Evolutionary conservation across 2,797 vertebrate genomes (phyloP).

Genomic region (Rhadinocentrus ornatus): DNA sequence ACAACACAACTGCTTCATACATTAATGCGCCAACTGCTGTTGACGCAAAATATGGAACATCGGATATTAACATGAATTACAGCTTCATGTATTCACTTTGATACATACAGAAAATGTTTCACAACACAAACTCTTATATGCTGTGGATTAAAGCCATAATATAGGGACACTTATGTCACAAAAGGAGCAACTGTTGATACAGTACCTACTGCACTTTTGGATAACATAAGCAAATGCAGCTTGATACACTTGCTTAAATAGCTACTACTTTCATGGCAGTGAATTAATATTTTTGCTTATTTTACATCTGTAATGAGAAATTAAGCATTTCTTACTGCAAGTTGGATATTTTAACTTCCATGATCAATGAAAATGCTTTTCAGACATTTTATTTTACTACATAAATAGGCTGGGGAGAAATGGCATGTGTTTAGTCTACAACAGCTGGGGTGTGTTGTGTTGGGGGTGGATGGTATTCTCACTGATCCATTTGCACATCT

Average conservation of each 20-base stretch:
- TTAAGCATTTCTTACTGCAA: constrained; percentile 35
- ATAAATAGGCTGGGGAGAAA: background rate
- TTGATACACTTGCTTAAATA: constrained; percentile 56
- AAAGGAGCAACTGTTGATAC: constrained; percentile 71
- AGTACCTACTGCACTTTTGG: constrained; percentile 74
- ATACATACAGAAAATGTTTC: constrained; percentile 81
- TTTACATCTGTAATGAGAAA: constrained; percentile 55
- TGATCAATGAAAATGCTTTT: constrained; percentile 25
- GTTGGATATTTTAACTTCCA: constrained; percentile 22
- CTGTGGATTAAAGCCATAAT: constrained; percentile 80
- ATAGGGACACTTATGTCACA: constrained; percentile 79
- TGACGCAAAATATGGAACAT: constrained; percentile 82
- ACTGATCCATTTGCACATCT: constrained; percentile 27
- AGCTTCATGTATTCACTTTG: constrained; percentile 76
- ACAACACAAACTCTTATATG: constrained; percentile 78
- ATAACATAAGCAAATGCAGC: constrained; percentile 64
- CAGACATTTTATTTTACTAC: constrained; percentile 24
- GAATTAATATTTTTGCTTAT: constrained; percentile 22
- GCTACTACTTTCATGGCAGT: constrained; percentile 52
- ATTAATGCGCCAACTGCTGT: constrained; percentile 83
- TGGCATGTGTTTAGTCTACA: constrained; percentile 9
- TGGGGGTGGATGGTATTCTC: background rate
- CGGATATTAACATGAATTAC: constrained; percentile 78
- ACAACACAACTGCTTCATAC: constrained; percentile 88
- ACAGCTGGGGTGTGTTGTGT: constrained; percentile 7